Conservation (phyloP, 2,888 invertebrate genomes). For the Ectobius pallidus region DNA sequence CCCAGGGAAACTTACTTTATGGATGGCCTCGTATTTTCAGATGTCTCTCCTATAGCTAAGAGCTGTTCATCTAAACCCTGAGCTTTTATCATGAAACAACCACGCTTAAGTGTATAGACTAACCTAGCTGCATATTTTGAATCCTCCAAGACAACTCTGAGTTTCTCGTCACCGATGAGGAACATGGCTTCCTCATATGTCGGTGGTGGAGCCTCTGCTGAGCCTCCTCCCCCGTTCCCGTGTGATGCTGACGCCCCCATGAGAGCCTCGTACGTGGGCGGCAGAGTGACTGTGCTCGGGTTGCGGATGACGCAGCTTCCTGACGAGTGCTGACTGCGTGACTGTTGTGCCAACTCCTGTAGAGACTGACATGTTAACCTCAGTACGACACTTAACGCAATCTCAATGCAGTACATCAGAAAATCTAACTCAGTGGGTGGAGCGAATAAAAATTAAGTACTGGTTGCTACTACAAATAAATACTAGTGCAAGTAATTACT, state of each 20-base stretch:
- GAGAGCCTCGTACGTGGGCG: constrained; percentile 68
- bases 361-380: constrained; percentile 42
- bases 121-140: constrained; percentile 37
- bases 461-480: too few relatives aligned
- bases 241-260: constrained; percentile 54
- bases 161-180: constrained; percentile 44
- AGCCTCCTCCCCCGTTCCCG: constrained; percentile 57
- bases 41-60: too few relatives aligned
- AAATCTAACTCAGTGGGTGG: too few relatives aligned
- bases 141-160: constrained; percentile 37
- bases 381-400: constrained; percentile 31
- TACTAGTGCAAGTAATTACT: too few relatives aligned
- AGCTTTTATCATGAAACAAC: too few relatives aligned
- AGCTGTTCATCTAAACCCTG: too few relatives aligned
- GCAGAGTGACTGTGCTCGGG: constrained; percentile 64
- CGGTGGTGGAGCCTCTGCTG: constrained; percentile 60
- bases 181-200: constrained; percentile 69
- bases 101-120: too few relatives aligned
- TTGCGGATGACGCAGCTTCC: constrained; percentile 56
- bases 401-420: too few relatives aligned
- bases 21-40: too few relatives aligned
- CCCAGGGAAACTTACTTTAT: too few relatives aligned
- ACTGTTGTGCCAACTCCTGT: constrained; percentile 46
- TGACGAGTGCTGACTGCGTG: constrained; percentile 56
- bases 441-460: too few relatives aligned